A percentile compares a stretch with the other conserved stretches of the same genome.
Evolutionary conservation across 1,140 invertebrate genomes (phyloP).

Genomic region (Papilio polytes): DNA sequence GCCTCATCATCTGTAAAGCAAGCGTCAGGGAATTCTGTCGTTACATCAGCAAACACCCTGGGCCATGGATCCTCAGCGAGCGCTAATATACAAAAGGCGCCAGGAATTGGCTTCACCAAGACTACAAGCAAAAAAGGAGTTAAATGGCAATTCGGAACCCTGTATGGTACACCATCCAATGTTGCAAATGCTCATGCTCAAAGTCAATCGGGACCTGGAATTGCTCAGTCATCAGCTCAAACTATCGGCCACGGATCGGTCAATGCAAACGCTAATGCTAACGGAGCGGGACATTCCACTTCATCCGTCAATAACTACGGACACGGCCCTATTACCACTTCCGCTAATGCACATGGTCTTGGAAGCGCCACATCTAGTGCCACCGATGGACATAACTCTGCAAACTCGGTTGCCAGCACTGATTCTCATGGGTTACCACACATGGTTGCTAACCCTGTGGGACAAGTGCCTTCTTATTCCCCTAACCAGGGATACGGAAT

Average conservation of each 20-base stretch:
- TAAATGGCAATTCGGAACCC: constrained; percentile 67
- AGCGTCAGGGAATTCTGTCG: constrained; percentile 49
- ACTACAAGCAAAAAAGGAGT: constrained; percentile 49
- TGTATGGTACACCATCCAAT: constrained; percentile 50
- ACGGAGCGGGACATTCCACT: constrained; percentile 53
- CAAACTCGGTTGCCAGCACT: constrained; percentile 51
- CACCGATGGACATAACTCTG: constrained; percentile 53
- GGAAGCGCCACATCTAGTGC: constrained; percentile 59
- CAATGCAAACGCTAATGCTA: constrained; percentile 56
- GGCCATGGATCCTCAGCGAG: constrained; percentile 57
- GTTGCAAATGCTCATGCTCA: constrained; percentile 17
- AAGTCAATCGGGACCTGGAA: constrained; percentile 25
- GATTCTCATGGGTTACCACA: constrained; percentile 42
- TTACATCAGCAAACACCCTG: constrained; percentile 54
- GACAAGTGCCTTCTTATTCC: constrained; percentile 41
- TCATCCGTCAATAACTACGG: constrained; percentile 55
- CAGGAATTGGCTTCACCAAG: constrained; percentile 48
- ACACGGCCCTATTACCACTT: constrained; percentile 57
- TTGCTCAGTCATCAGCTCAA: constrained; percentile 57
- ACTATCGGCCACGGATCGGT: constrained; percentile 58
- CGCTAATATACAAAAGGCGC: constrained; percentile 56
- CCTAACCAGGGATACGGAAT: constrained; percentile 40
- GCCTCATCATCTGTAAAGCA: constrained; percentile 59
- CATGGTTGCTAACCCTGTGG: constrained; percentile 26
- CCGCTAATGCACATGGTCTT: constrained; percentile 52